These are phyloP conservation scores for Neopipo cinnamomea DNA, from an alignment of 2,113 vertebrate species.

Conservation along the genomic window DNA sequence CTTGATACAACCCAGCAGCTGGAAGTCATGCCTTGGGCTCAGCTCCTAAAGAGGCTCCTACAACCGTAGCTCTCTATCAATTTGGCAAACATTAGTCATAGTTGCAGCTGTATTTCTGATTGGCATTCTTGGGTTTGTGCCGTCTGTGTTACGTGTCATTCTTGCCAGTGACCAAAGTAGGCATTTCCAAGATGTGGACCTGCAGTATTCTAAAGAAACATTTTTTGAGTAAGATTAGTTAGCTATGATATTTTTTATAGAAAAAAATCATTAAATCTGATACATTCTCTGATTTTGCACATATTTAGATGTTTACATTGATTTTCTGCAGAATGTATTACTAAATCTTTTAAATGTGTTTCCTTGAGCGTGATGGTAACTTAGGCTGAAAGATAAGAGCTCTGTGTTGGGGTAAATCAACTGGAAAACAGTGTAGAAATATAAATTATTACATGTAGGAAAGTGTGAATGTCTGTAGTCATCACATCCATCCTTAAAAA, in stretches of 20 bases:
- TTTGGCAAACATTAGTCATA: constrained; percentile 36
- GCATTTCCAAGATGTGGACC: fast-evolving
- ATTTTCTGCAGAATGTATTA: not conserved
- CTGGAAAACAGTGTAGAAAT: not conserved
- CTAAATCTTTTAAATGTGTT: not conserved
- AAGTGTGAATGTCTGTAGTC: not conserved
- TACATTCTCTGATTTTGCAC: not conserved
- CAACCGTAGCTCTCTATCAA: not conserved
- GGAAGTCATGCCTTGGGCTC: not conserved
- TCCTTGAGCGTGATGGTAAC: not conserved
- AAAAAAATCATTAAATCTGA: not conserved
- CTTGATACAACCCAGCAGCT: not conserved
- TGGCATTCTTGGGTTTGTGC: not conserved
- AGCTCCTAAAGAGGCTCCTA: constrained; percentile 2
- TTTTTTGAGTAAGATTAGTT: not conserved
- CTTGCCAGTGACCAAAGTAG: not conserved
- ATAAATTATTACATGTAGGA: not conserved
- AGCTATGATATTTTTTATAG: not conserved
- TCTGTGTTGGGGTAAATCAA: not conserved
- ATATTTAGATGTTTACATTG: not conserved
- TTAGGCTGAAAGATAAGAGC: fast-evolving
- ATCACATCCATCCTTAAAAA: not conserved
- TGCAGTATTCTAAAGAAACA: not conserved
- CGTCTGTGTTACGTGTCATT: not conserved
- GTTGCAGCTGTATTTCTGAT: constrained; percentile 8